Base-by-base conservation (phyloP, 1,140 invertebrate genomes). In the Lucilia cuprina region DNA sequence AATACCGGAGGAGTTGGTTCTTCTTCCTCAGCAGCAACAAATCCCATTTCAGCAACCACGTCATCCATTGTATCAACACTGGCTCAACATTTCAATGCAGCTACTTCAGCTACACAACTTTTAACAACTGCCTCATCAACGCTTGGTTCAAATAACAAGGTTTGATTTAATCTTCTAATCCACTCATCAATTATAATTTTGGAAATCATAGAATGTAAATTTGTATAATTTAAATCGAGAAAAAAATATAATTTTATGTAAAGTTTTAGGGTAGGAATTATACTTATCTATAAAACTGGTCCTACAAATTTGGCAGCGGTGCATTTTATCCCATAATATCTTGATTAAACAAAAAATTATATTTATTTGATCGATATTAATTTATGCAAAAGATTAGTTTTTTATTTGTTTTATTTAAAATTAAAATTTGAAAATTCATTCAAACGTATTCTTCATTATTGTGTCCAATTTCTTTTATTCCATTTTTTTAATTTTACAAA, bases 81-180 rank as follows among this genome's bases (percentile, higher is more conserved):
- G 85, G 88, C 89, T 30, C 89, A 90, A 21, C 89, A 90, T 83
- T 90, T 90, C 21, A 88, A 88, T 78, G 87, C 89, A 10, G 87
- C 87, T 34, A 86, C 86, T 14, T 83, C 87, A 47, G 84, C 87
- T 74, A 83, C 86, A 47, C 86, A 86, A 12, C 34, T 86, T 78
- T 47, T 88, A 60, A 85, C 85, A 34, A 85, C 86, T 41, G 86
- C 85, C 47, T 84, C 86, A 34, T 41, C 88, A 82, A 84, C 85
- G 83, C 84, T 85, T 84, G 85, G 85, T 77, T 82, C 85, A 83
- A 87, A 87, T 85, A 90, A 86, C 86, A 90, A 89, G 88, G 88
- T 89, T 89, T 89, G 88, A 85, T 82, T 70, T 13, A 21, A 12
- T 70, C 65, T 70, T 21, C 60, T 65, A 17, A 41, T n/a, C 12